Percentiles rank a stretch among this genome's conserved stretches.
These are phyloP conservation scores for Gymnogyps californianus DNA, from an alignment of 2,113 vertebrate genomes.

Conservation along the genomic window DNA sequence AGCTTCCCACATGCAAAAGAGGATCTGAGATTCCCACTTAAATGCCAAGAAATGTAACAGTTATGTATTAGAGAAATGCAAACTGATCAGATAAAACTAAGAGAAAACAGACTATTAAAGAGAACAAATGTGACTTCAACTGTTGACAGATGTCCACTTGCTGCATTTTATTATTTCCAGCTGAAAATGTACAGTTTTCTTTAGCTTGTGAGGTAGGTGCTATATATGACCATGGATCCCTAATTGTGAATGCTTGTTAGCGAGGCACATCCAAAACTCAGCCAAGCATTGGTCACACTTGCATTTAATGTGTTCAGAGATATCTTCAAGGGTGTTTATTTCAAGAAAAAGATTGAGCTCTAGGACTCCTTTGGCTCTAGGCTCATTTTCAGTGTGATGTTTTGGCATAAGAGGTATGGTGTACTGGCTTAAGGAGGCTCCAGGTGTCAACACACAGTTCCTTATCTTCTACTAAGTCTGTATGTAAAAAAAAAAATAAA, in stretches of 20 bases:
- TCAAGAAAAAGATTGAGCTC: neutral
- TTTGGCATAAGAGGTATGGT: neutral
- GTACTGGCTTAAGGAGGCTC: neutral
- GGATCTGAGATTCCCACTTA: neutral
- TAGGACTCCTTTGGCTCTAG: neutral
- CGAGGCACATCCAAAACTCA: neutral
- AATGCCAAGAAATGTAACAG: neutral
- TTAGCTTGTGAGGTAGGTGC: neutral
- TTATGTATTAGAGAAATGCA: neutral
- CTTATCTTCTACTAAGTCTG: neutral
- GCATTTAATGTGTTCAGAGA: neutral
- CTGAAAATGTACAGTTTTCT: neutral
- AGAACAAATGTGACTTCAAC: neutral
- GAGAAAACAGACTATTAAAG: neutral
- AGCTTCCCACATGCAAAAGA: neutral
- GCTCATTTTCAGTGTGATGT: neutral
- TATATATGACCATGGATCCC: neutral
- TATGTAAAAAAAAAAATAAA: neutral
- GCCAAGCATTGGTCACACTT: neutral
- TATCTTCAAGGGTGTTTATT: neutral
- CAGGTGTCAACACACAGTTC: neutral
- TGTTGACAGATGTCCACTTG: neutral
- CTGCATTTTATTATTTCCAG: neutral
- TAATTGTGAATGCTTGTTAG: neutral
- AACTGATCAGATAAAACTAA: neutral